phyloP scores from a whole-genome alignment of 1,140 invertebrate species.

The Akabosia matsudoensis region DNA sequence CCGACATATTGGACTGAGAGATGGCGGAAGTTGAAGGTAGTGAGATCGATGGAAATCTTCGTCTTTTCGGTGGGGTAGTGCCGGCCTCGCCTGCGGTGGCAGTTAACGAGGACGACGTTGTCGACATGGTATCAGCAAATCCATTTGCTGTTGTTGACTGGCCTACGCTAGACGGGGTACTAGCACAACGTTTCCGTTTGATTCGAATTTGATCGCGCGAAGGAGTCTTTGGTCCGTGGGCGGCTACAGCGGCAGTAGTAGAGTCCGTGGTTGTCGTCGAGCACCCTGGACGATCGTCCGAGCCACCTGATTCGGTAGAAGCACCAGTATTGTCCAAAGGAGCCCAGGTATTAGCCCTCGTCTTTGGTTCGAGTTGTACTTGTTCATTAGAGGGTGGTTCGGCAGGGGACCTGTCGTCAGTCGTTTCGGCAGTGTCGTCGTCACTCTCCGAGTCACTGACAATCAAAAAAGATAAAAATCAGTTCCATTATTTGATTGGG shows the following conservation, averaged over 20 bases:
- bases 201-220: not conserved
- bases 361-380: slow-evolving; percentile 18
- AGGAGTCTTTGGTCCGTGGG: slow-evolving; percentile 12
- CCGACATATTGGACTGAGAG: slow-evolving; percentile 13
- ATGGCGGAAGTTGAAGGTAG: slow-evolving; percentile 24
- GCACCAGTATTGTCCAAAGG: slow-evolving; percentile 21
- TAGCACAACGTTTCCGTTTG: slow-evolving; percentile 16
- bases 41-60: slow-evolving; percentile 31
- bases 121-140: slow-evolving; percentile 2
- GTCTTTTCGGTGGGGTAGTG: slow-evolving; percentile 39
- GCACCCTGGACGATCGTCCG: not conserved
- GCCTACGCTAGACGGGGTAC: slow-evolving; percentile 12
- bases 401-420: slow-evolving; percentile 18
- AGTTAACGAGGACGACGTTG: not conserved
- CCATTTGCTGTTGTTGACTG: slow-evolving; percentile 15
- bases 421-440: slow-evolving; percentile 30
- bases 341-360: not conserved
- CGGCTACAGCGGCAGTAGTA: not conserved
- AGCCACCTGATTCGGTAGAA: not conserved
- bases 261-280: not conserved
- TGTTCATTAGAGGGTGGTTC: not conserved
- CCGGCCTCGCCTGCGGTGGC: not conserved
- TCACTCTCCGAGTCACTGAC: slow-evolving; percentile 38
- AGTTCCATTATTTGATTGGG: not conserved
- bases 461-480: not conserved